Base-by-base conservation (phyloP, 2,113 vertebrate genomes). In the Hoplias malabaricus region DNA sequence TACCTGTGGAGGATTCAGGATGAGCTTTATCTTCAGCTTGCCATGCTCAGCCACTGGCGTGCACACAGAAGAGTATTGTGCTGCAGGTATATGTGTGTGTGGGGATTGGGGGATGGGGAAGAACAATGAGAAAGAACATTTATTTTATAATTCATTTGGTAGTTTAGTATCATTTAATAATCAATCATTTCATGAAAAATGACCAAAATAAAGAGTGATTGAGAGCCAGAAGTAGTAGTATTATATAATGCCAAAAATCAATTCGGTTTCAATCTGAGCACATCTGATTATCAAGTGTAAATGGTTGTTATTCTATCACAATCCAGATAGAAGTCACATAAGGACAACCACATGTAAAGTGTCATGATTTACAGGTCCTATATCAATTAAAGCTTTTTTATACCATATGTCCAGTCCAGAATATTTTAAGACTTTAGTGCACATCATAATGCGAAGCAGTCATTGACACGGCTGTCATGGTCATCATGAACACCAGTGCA, bases 1-100 rank as follows among this genome's bases (percentile, higher is more conserved):
- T 81, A 79, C 77, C 74, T 79, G 69, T 76, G 61, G 81, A 83
- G 80, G 80, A 84, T 86, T 83, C 53, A 38, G 80, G 85, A 81
- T 85, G 82, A 77, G 66, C 75, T 85, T 85, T 80, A 78, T 82
- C 83, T 79, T 83, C 74, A 77, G 40, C 69, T 71, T 67, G 54
- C 63, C 48, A 43, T 70, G 56, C 68, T 53, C 67, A 63, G 42
- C 59, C 62, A 63, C 67, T 71, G 33, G 31, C 38, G 42, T 31
- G 21, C n/a, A 62, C 38, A 46, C 23, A 19, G 42, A 59, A 72
- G 14, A 73, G 59, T 36, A 43, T 43, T 59, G 70, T 71, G 27
- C 27, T 71, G 13, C 56, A 34, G 40, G 23, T 59, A 23, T 23
- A 8, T 21, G 48, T 50, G 48, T 16, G 48, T 21, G 48, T 21